Percentiles rank a stretch among this genome's conserved stretches.
These are phyloP conservation scores for Mastomys coucha DNA, from an alignment of 2,113 vertebrate species.

Conservation along the genomic window DNA sequence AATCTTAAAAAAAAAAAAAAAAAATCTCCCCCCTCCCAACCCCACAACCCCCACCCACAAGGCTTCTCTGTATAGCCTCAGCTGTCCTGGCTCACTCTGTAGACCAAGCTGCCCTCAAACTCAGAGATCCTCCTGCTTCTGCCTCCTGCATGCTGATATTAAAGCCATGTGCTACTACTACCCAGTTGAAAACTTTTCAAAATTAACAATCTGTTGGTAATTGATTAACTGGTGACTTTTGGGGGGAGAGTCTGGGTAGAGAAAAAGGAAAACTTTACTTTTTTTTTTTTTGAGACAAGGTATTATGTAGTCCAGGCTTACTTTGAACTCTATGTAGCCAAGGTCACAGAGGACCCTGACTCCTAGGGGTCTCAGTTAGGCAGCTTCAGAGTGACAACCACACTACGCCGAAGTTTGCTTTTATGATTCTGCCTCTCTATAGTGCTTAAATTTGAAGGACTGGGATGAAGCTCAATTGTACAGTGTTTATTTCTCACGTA, in stretches of 20 bases:
- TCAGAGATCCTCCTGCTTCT: not conserved
- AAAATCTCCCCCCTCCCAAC: not conserved
- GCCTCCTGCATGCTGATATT: not conserved
- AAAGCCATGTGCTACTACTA: not conserved
- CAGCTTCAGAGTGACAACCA: not conserved
- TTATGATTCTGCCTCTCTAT: not conserved
- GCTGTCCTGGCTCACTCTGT: not conserved
- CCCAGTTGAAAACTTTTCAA: not conserved
- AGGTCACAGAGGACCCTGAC: not conserved
- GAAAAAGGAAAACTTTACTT: not conserved
- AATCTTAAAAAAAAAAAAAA: too few relatives aligned
- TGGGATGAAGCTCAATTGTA: not conserved
- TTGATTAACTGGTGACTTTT: not conserved
- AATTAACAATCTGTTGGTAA: constrained; percentile 8
- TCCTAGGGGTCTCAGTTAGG: not conserved
- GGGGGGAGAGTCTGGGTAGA: not conserved
- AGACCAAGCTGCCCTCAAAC: not conserved
- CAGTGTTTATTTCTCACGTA: not conserved
- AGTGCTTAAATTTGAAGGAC: not conserved
- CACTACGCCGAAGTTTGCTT: not conserved
- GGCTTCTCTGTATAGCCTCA: not conserved
- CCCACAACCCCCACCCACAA: fast-evolving
- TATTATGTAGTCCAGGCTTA: not conserved
- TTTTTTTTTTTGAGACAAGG: not conserved
- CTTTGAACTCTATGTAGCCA: not conserved